Evolutionary conservation across 2,888 invertebrate genomes (phyloP), one percentile per base, ranked within the genome.

Genomic region (Ceriagrion tenellum): DNA sequence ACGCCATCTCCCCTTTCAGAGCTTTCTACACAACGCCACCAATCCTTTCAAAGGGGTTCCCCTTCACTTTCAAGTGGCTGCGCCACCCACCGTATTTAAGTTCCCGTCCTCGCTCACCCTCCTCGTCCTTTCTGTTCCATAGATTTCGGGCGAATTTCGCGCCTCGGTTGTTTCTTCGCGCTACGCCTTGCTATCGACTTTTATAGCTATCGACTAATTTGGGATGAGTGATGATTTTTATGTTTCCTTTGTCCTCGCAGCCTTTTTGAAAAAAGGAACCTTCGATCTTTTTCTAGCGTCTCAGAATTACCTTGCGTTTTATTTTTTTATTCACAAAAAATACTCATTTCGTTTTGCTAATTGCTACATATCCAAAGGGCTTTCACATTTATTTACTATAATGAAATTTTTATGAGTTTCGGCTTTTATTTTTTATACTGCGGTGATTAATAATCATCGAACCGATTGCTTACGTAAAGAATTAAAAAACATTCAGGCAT

Each of bases 161-260:
- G 81, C 81, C 30, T 81, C 81, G 35, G 81, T 81, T 81, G 81
- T 35, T 35, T 35, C 81, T 81, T 16, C 30, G 3, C 16, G 81
- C 81, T 81, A 30, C 35, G 16, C 81, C 35, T 3, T 81, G 81
- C 81, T 35, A 35, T 81, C 81, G 35, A 35, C 81, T 81, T 81
- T 81, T 81, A 81, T 81, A 35, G 81, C 81, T 35, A 30, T 35
- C 81, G 30, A 30, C 81, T 81, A 81, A 81, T 81, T 81, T 81
- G 35, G 81, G 81, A 59, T 81, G 35, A 81, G 81, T 35, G 81
- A 81, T 81, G 30, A 81, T 35, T 81, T 81, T 20, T 30, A 74
- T 35, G 81, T 16, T 81, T 35, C 30, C 18, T 81, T 81, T 81
- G 30, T 26, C 12, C 30, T 13, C 16, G 35, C 1, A 35, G 16